Evolutionary conservation across 2,888 invertebrate species (phyloP).

Genomic region (Trissolcus japonicus): DNA sequence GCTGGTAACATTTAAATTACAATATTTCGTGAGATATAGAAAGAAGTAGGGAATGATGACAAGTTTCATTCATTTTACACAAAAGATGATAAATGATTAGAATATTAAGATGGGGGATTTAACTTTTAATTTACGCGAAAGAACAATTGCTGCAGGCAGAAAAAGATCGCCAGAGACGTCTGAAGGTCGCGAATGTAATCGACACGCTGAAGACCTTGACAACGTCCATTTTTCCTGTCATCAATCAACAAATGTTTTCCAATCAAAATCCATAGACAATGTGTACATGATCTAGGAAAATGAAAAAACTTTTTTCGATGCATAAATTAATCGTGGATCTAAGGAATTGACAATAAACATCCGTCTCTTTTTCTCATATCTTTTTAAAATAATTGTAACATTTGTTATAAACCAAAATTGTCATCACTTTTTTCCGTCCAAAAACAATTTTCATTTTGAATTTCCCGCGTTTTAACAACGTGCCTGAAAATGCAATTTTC

Average conservation of each 20-base stretch:
- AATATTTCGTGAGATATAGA: no score
- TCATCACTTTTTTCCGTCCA: no score
- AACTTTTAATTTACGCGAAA: constrained; percentile 28
- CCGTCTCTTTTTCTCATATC: no score
- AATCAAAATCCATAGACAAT: constrained; percentile 29
- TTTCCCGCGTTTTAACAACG: no score
- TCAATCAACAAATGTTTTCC: constrained; percentile 34
- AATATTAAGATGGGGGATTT: constrained; percentile 4
- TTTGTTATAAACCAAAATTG: no score
- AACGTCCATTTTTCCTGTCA: constrained; percentile 35
- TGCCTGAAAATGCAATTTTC: no score
- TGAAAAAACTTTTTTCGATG: not conserved
- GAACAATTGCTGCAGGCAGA: constrained; percentile 13
- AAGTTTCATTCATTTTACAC: no score
- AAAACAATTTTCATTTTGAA: no score
- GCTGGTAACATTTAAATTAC: no score
- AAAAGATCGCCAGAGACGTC: constrained; percentile 35
- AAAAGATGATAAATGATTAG: no score
- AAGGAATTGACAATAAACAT: not conserved
- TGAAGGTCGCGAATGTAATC: constrained; percentile 39
- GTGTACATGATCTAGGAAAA: not conserved
- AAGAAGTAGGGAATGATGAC: no score
- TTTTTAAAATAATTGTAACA: no score
- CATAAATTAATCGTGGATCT: not conserved
- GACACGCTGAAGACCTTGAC: constrained; percentile 40